Evolutionary conservation across 2,888 invertebrate species (phyloP), one percentile per base, ranked within the genome.

Genomic region (Pyrochroa serraticornis): DNA sequence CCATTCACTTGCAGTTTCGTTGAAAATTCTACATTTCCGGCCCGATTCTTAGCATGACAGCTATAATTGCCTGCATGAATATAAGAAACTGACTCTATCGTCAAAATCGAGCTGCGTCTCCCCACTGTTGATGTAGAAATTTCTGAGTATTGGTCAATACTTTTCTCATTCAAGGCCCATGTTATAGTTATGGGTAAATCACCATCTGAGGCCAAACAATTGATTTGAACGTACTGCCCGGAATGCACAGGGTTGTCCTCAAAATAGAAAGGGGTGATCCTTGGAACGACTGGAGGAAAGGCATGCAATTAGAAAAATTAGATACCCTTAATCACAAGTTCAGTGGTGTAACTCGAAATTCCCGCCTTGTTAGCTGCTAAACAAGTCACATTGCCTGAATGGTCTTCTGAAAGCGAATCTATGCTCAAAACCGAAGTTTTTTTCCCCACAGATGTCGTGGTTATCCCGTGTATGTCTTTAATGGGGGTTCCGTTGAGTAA

Each of bases 31-130:
- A 70, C 60, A 35, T 64, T 57, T 41, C 78, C 78, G 33, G 77
- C 79, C 50, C 49, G 62, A 57, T 79, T 79, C 14, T 57, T 83
- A 49, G 90, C 91, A 71, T 85, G 83, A 79, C 92, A 92, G 60
- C 87, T 86, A 77, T 91, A 92, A 70, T 85, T 87, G 69, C 91
- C 92, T 67, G 88, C 85, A 77, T 91, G 90, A 62, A 81, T 83
- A 36, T 86, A 84, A 53, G 84, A 83, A 37, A 88, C 86, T 5
- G 85, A 83, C 70, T 87, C 86, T 64, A 90, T 87, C 63, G 84
- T 85, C 53, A 91, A 79, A 52, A 87, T 78, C 62, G 87, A 80
- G 63, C 82, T 81, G 84, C 79, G 66, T 66, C 71, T 73, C 33
- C 78, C 77, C 41, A 77, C 68, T 52, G 70, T 67, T 5, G 75